A percentile compares a stretch with the other conserved stretches of the same genome.
Evolutionary conservation across 2,113 vertebrate genomes (phyloP).

Genomic region (Psophia crepitans): DNA sequence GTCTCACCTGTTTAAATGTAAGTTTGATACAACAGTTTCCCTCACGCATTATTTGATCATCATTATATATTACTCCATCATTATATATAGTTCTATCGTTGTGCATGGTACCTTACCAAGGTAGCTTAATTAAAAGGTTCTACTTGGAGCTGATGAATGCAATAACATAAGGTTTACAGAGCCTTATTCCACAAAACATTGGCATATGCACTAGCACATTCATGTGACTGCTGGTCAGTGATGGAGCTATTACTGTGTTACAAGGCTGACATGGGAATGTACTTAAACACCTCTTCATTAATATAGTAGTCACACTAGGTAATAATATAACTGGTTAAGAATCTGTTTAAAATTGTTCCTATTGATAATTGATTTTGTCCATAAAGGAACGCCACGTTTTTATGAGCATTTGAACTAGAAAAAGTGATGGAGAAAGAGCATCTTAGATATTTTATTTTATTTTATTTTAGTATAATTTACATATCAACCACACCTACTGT

Average conservation of each 20-base stretch:
- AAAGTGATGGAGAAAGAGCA: neutral
- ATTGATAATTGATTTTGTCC: neutral
- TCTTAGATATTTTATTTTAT: neutral
- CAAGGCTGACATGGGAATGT: neutral
- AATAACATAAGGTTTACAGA: neutral
- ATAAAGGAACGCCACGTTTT: neutral
- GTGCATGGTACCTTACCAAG: neutral
- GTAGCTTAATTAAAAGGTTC: neutral
- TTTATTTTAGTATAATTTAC: neutral
- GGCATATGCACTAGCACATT: neutral
- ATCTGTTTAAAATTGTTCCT: neutral
- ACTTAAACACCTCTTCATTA: neutral
- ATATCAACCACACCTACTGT: neutral
- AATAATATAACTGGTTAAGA: neutral
- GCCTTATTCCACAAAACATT: neutral
- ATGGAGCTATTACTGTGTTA: neutral
- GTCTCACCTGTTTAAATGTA: neutral
- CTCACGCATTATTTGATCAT: neutral
- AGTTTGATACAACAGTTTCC: neutral
- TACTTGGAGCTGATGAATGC: neutral
- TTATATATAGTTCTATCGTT: neutral
- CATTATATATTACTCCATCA: neutral
- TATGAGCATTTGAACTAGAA: neutral
- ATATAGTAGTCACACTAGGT: neutral
- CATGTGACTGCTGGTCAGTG: neutral